Conservation (phyloP, 2,888 invertebrate species). For the Vanessa cardui region DNA sequence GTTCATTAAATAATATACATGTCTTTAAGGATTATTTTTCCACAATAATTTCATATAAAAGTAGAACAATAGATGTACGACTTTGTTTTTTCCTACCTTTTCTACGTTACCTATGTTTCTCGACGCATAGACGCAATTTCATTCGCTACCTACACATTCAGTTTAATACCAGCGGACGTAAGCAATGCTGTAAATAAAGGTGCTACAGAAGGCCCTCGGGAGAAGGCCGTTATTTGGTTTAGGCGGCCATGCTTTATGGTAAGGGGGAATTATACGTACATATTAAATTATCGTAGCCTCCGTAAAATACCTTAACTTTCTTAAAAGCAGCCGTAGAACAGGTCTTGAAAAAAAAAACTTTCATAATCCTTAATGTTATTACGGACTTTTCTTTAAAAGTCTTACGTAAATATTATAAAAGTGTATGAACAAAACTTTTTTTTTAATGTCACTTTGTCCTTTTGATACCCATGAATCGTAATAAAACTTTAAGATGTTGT, state of each 20-base stretch:
- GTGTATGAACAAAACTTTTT: too few species aligned
- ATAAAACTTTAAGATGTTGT: too few species aligned
- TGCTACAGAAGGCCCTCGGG: constrained; percentile 33
- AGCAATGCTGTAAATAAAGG: constrained; percentile 47
- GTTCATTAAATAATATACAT: too few species aligned
- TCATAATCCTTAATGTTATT: background rate
- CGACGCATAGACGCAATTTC: background rate
- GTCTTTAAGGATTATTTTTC: too few species aligned
- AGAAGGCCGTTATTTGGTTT: constrained; percentile 45
- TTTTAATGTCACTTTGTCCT: too few species aligned
- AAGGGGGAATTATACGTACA: background rate
- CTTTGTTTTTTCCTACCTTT: background rate
- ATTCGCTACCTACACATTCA: constrained; percentile 8
- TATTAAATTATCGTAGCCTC: constrained; percentile 6
- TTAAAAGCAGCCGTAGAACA: background rate
- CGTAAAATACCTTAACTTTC: background rate
- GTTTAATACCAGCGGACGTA: constrained; percentile 21
- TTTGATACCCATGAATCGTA: too few species aligned
- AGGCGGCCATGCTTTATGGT: constrained; percentile 42
- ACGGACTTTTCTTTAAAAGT: too few species aligned
- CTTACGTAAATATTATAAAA: too few species aligned
- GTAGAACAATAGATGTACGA: background rate
- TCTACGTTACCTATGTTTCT: background rate
- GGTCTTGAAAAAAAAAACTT: background rate
- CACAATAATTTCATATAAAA: too few species aligned